phyloP scores from a whole-genome alignment of 1,140 invertebrate species.

The Cheumatopsyche charites region DNA sequence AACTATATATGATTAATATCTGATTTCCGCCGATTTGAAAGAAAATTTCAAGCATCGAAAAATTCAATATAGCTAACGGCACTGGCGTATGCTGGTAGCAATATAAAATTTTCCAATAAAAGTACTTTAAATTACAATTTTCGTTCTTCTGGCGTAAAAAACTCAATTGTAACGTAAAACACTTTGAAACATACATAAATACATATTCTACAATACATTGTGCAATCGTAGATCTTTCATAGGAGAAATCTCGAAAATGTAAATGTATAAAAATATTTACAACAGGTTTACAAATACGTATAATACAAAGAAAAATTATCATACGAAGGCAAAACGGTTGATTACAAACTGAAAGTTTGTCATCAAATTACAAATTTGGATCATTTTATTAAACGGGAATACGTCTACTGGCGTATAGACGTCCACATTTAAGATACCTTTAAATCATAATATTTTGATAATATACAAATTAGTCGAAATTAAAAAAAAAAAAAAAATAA shows the following conservation, averaged over 20 bases:
- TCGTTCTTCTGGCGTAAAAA: slow-evolving; percentile 2
- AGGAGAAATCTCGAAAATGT: background rate
- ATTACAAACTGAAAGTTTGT: background rate
- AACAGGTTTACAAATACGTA: slow-evolving; percentile 9
- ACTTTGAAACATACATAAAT: background rate
- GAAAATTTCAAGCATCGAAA: background rate
- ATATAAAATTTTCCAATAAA: background rate
- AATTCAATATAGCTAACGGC: background rate
- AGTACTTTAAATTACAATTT: background rate
- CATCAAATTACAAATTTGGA: background rate
- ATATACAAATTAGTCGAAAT: background rate
- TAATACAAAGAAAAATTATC: slow-evolving; percentile 15
- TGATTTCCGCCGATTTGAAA: slow-evolving; percentile 5
- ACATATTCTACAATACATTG: slow-evolving; percentile 1
- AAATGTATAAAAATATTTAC: slow-evolving; percentile 26
- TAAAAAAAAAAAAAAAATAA: slow-evolving; percentile 5
- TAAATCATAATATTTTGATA: background rate
- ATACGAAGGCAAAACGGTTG: slow-evolving; percentile 27
- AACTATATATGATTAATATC: background rate
- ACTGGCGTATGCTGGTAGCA: slow-evolving; percentile 25
- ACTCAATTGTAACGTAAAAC: background rate
- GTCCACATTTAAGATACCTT: slow-evolving; percentile 2
- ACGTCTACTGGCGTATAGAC: slow-evolving; percentile 24
- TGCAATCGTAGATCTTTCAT: slow-evolving; percentile 11
- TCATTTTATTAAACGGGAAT: background rate